Evolutionary conservation across 2,797 vertebrate genomes (phyloP).

Genomic region (Macropodus opercularis): DNA sequence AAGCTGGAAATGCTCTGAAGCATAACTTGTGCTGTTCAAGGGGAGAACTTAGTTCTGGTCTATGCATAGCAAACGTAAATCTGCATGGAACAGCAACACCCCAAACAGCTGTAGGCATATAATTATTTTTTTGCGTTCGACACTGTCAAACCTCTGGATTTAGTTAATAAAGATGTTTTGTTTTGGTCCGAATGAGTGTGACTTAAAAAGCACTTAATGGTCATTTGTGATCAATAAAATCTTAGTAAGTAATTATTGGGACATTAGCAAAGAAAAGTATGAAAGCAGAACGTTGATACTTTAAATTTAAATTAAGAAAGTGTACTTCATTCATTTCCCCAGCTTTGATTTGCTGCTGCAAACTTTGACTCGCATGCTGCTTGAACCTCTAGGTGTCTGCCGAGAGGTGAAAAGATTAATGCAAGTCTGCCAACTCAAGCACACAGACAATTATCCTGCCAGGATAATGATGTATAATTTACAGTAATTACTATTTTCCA

Average conservation of each 20-base stretch:
- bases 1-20: slow-evolving; percentile 14
- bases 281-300: background rate
- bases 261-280: background rate
- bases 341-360: slow-evolving; percentile 13
- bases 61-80: slow-evolving; percentile 18
- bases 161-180: background rate
- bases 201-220: no score
- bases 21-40: slow-evolving; percentile 11
- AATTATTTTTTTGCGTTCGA: slow-evolving; percentile 24
- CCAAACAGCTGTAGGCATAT: slow-evolving; percentile 25
- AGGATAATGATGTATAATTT: slow-evolving; percentile 60
- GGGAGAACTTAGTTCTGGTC: slow-evolving; percentile 14
- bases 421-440: slow-evolving; percentile 7
- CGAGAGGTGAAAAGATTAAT: slow-evolving; percentile 28
- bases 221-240: background rate
- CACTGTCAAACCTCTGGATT: background rate
- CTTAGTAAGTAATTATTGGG: background rate
- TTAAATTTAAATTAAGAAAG: no score
- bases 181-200: background rate
- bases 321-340: background rate
- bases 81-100: slow-evolving; percentile 10
- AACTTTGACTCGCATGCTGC: slow-evolving; percentile 8
- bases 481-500: slow-evolving; percentile 50
- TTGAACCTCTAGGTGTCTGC: background rate
- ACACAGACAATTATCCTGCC: slow-evolving; percentile 33